Evolutionary conservation across 2,888 invertebrate genomes (phyloP), one percentile per base, ranked within the genome.

Genomic region (Anoplius nigerrimus): DNA sequence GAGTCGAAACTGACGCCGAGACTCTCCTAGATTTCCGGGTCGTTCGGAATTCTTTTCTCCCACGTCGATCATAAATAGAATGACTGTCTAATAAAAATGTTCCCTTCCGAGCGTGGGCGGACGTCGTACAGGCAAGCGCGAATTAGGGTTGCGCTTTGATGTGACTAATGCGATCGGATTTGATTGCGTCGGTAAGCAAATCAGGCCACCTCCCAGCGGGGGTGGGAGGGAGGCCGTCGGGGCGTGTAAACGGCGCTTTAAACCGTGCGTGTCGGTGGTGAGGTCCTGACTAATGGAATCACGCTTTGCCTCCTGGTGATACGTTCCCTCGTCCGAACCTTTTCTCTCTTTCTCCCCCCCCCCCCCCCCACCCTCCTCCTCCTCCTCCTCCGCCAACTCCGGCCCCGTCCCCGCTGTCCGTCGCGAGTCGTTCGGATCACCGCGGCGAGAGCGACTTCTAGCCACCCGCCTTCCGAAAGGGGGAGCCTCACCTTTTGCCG

Each of bases 221-320:
- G 11, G n/a, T n/a, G 11, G 34, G 11, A 34, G 34, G 34, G 34
- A 34, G 65, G 66, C 46, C 54, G 61, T 42, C 59, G 53, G 58
- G 58, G 66, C 61, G 71, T 75, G 77, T 79, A 80, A 82, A 82
- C 80, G 73, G 74, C 66, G 70, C 75, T 76, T 78, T 76, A 80
- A 74, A 74, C 63, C 63, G 72, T 73, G 74, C 71, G 74, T 69
- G 73, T 69, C 74, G 74, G 82, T 78, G 81, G 79, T 82, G 81
- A 80, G 77, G 76, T 78, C 75, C 81, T 84, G 86, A 86, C 84
- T 84, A 86, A 86, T 86, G 86, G 83, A 82, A 85, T 83, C 82
- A 77, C 80, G 82, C 82, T 71, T 75, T 72, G 80, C 82, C 85
- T 84, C 83, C 84, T 69, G 84, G 83, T 83, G 48, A 79, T 83